phyloP scores from a whole-genome alignment of 2,797 vertebrate species.

The Malurus leucopterus region DNA sequence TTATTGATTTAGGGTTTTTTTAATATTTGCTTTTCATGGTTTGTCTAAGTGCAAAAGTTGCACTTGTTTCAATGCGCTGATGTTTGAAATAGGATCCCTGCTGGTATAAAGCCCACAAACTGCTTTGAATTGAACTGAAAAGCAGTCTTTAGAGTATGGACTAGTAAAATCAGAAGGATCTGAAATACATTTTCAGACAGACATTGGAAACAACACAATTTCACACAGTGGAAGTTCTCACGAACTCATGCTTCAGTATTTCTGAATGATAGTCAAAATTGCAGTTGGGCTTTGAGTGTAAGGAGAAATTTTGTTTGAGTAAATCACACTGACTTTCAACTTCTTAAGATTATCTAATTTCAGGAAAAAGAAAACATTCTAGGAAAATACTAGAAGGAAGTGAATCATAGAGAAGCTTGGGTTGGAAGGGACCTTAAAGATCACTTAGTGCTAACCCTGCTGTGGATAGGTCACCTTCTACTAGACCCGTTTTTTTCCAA shows the following conservation, averaged over 20 bases:
- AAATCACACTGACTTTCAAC: not conserved
- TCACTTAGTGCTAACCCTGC: not conserved
- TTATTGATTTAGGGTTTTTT: not conserved
- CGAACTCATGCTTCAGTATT: not conserved
- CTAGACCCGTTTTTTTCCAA: not conserved
- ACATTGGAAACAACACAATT: no score
- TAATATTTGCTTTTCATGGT: not conserved
- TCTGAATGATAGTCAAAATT: not conserved
- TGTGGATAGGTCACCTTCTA: not conserved
- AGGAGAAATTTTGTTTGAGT: not conserved
- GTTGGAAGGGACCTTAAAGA: not conserved
- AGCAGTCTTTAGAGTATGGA: not conserved
- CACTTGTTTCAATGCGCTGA: not conserved
- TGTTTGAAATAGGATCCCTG: not conserved
- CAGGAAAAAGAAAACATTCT: not conserved
- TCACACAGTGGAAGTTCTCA: not conserved
- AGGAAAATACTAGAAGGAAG: not conserved
- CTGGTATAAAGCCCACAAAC: not conserved
- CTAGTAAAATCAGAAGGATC: not conserved
- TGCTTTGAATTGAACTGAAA: not conserved
- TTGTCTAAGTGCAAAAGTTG: not conserved
- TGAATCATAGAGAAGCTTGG: not conserved
- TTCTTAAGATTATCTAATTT: not conserved
- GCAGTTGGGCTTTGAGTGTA: not conserved
- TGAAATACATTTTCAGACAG: not conserved